Percentiles rank a stretch among this genome's conserved stretches.
Conservation (phyloP, 1,140 invertebrate species). For the Radopholus similis region DNA sequence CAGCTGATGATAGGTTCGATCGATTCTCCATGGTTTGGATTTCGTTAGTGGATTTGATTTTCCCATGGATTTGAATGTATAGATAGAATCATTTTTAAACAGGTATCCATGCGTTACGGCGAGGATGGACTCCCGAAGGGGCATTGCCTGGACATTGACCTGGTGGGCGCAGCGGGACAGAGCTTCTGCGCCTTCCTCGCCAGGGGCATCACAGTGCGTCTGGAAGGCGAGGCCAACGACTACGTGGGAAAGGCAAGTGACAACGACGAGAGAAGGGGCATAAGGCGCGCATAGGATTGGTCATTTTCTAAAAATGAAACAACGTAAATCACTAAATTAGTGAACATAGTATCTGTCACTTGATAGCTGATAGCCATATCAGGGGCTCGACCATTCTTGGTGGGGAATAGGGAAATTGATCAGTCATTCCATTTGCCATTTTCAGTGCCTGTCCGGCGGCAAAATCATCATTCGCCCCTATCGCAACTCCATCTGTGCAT, state of each 20-base stretch:
- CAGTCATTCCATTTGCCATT: slow-evolving; percentile 15
- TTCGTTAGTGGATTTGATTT: slow-evolving; percentile 60
- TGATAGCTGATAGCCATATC: too few relatives aligned
- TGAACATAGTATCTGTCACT: too few relatives aligned
- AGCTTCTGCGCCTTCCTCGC: slow-evolving; percentile 97
- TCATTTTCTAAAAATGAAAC: too few relatives aligned
- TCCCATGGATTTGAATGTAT: too few relatives aligned
- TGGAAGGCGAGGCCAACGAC: slow-evolving; percentile 97
- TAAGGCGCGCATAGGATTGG: too few relatives aligned
- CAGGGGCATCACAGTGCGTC: slow-evolving; percentile 78
- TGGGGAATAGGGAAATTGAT: not conserved
- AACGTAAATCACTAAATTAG: too few relatives aligned
- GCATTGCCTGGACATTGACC: slow-evolving; percentile 76
- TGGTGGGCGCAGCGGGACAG: slow-evolving; percentile 93
- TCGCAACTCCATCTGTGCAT: slow-evolving; percentile 74
- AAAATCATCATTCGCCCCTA: slow-evolving; percentile 89
- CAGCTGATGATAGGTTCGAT: too few relatives aligned
- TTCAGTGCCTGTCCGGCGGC: slow-evolving; percentile 85
- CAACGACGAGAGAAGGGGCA: too few relatives aligned
- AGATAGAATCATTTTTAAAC: slow-evolving; percentile 63
- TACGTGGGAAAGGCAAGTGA: slow-evolving; percentile 82
- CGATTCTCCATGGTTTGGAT: not conserved
- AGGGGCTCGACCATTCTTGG: too few relatives aligned
- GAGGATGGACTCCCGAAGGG: slow-evolving; percentile 79
- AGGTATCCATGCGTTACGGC: slow-evolving; percentile 72